Evolutionary conservation across 2,888 invertebrate species (phyloP), one percentile per base, ranked within the genome.

Genomic region (Eupithecia pulchellata): DNA sequence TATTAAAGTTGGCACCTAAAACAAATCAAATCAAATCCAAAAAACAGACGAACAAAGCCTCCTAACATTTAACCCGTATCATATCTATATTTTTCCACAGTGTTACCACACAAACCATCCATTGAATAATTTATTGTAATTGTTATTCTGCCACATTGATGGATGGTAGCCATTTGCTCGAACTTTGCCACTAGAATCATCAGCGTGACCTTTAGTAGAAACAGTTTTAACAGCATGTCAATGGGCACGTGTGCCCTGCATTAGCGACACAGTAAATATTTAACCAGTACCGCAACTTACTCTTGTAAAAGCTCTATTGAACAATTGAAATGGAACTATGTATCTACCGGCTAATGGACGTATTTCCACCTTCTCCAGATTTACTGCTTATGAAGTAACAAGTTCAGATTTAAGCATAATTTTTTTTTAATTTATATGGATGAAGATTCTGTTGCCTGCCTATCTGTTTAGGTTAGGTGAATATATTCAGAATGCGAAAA

Each of bases 161-260:
- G 27, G 69, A 72, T 72, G 58, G 66, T 64, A 52, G 69, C 61
- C 64, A 72, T 72, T 72, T 72, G 64, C 69, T 61, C 60, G 69
- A 69, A 64, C 72, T 72, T 66, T 72, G 69, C 68, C 66, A 69
- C 72, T 66, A 72, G 69, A 72, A 69, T 66, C 72, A 72, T 72
- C 72, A 69, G 60, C 36, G 42, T 73, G 64, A 73, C 69, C 72
- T 73, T 61, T 69, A 57, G 17, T 63, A 65, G 64, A 69, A 73
- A 69, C 69, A 69, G 77, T 80, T 77, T 74, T 71, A 74, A 69
- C 70, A 76, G 74, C 74, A 76, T 77, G 78, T 83, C 80, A 83
- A 85, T 83, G 71, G 80, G 77, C 80, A 78, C 78, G 79, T 78
- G 81, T 79, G 72, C 77, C 68, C 61, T 73, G 57, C 67, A 64